Evolutionary conservation across 2,113 vertebrate species (phyloP), one percentile per base, ranked within the genome.

Genomic region (Chitala chitala): DNA sequence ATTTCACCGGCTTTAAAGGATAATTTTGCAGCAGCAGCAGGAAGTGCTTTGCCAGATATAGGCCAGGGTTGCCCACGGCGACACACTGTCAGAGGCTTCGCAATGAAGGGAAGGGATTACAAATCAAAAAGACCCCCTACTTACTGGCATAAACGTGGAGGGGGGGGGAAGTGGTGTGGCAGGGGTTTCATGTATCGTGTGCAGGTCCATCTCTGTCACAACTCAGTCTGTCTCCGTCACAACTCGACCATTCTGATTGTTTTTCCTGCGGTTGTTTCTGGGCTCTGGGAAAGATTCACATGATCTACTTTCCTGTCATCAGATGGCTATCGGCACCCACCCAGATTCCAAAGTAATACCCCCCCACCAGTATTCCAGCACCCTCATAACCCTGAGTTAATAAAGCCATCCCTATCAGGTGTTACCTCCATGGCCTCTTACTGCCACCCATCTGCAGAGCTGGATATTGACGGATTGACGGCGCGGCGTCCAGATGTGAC

Each of bases 11-110:
- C 83, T 84, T 85, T 78, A 31, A 84, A 85, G 80, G 85, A 86
- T 85, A n/a, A 54, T 75, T 66, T 40, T 55, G 84, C 82, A 12
- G 84, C 79, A 68, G 86, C 87, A 87, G 87, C 90, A 89, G 88
- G 89, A 86, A 78, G 86, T 84, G 82, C 87, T 82, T 84, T 87
- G 88, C 82, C 84, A 89, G 87, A 87, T 90, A 86, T 88, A 85
- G 87, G 87, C 51, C 73, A 58, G 87, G 86, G 86, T 83, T 82
- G 79, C 80, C 81, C 82, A 76, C 78, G 76, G 86, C 84, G 83
- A 84, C 84, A 80, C 84, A 72, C 86, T 85, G 86, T 84, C 76
- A 82, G 83, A 87, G 87, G 85, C 83, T 85, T 87, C 84, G 85
- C 85, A 86, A 86, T 83, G 85, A 78, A 84, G 84, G 85, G 87